Conservation (phyloP, 1,140 invertebrate genomes). For the Metopolophium dirhodum region DNA sequence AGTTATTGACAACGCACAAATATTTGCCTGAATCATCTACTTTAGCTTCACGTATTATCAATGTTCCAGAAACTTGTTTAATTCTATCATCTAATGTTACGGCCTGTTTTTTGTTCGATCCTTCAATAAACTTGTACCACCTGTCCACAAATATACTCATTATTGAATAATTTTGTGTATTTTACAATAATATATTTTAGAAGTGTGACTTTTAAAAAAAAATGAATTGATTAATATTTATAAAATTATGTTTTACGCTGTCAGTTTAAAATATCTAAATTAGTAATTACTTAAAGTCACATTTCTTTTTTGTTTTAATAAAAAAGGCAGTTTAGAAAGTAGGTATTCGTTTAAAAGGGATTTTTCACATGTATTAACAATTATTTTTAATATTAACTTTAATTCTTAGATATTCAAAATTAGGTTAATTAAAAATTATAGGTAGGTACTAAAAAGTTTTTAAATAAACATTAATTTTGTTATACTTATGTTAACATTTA, state of each 20-base stretch:
- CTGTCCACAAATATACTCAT: conserved; percentile 65
- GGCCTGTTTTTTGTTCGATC: conserved; percentile 80
- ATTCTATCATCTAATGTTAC: conserved; percentile 85
- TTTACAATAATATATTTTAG: conserved; percentile 20
- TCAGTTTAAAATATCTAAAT: background rate
- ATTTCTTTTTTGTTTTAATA: conserved; percentile 59
- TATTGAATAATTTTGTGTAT: conserved; percentile 39
- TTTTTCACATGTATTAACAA: background rate
- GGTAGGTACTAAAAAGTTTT: background rate
- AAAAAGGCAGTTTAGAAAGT: conserved; percentile 49
- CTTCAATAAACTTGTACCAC: conserved; percentile 93
- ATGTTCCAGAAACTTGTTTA: conserved; percentile 90
- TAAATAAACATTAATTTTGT: background rate
- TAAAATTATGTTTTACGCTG: background rate
- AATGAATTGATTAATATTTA: background rate
- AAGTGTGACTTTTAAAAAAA: conserved; percentile 48
- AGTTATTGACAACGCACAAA: conserved; percentile 92
- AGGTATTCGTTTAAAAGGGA: background rate
- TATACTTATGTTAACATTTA: background rate
- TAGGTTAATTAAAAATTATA: background rate
- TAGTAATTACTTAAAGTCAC: background rate
- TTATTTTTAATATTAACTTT: background rate
- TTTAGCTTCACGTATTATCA: conserved; percentile 88
- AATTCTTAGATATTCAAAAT: background rate
- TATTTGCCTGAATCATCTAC: conserved; percentile 94